Evolutionary conservation across 2,113 vertebrate species (phyloP), one percentile per base, ranked within the genome.

Genomic region (Phyllostomus discolor): DNA sequence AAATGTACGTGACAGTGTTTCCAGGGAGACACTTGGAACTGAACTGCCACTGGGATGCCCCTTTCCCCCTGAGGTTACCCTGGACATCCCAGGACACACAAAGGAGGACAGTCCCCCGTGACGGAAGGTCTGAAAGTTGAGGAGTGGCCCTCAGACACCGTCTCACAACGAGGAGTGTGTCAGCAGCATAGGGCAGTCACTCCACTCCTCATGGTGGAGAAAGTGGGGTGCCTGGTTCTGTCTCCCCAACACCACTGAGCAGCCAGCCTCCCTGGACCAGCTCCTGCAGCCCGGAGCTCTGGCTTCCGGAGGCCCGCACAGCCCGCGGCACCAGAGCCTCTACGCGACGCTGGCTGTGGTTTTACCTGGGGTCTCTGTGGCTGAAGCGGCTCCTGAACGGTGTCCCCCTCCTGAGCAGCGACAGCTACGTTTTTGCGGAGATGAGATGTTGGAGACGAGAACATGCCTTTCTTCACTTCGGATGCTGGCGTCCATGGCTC

Each of bases 211-310:
- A 4, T 0, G 17, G 43, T 20, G 33, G 41, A 48, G 41, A 33
- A 48, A 12, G 33, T 6, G 10, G 9, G 20, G 26, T 11, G 11
- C 7, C 31, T 5, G 16, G 0, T 4, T 76, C 52, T 0, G 22
- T 50, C 1, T 14, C 10, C 31, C 5, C 0, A 17, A 2, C 0
- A 0, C 10, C 24, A 22, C 48, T 15, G 4, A 24, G 15, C 46
- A 52, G 20, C 35, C 16, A 33, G 69, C 31, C 15, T 31, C 43
- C 35, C 7, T 14, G 15, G 67, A 35, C 43, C 76, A 76, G 57
- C n/a, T 28, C 14, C 88, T 54, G 7, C 19, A 22, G 4, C 1
- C 14, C 14, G 8, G 6, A 24, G 10, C 41, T 41, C 33, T 82
- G 2, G 4, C 46, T 83, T 46, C 62, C 43, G 81, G 89, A 90